phyloP scores from a whole-genome alignment of 2,113 vertebrate species.

The Oenanthe melanoleuca region DNA sequence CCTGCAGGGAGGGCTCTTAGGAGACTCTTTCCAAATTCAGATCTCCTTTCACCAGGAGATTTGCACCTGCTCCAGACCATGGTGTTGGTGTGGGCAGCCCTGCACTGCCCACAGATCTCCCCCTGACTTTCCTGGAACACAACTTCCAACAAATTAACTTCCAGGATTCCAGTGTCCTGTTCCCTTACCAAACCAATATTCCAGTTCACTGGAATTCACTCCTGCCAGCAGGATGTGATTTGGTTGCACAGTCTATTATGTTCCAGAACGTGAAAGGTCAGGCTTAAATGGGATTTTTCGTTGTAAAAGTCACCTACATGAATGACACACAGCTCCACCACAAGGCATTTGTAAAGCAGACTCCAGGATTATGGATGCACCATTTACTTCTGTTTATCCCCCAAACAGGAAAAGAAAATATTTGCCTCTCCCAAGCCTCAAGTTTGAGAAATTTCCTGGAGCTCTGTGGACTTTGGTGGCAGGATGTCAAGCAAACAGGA shows the following conservation, averaged over 20 bases:
- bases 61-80: neutral
- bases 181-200: constrained; percentile 47
- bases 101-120: neutral
- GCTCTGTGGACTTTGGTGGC: neutral
- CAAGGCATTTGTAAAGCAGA: constrained; percentile 48
- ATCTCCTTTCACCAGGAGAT: neutral
- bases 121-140: neutral
- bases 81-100: neutral
- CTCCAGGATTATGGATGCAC: constrained; percentile 56
- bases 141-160: constrained; percentile 22
- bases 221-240: constrained; percentile 24
- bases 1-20: neutral
- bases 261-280: constrained; percentile 70
- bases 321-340: constrained; percentile 50
- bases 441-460: constrained; percentile 12
- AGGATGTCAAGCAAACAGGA: neutral
- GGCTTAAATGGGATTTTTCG: constrained; percentile 69
- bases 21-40: neutral
- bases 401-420: constrained; percentile 37
- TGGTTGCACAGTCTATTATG: constrained; percentile 66
- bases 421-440: neutral
- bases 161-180: constrained; percentile 8
- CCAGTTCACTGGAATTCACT: constrained; percentile 9
- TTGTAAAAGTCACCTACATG: constrained; percentile 71
- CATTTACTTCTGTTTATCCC: constrained; percentile 46